Evolutionary conservation across 2,888 invertebrate genomes (phyloP), one percentile per base, ranked within the genome.

Genomic region (Alcis repandata): DNA sequence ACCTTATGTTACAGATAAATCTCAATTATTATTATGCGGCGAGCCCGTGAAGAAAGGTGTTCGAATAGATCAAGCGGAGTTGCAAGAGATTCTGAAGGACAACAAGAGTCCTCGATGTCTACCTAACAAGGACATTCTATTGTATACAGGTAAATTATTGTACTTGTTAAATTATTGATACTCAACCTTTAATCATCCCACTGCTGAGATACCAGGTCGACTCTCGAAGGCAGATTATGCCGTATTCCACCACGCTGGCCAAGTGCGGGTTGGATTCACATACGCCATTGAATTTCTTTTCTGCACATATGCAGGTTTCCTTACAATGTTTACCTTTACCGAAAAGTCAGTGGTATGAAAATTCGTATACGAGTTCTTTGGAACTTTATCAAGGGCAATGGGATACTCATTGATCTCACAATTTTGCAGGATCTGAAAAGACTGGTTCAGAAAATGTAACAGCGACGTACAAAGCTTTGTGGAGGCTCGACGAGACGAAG

Each of bases 401-500:
- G 20, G 1, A 20, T 11, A 13, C 1, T 45, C 2, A 20, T n/a
- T 49, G 8, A 19, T 1, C 10, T 49, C 7, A 40, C 7, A 15
- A 19, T 48, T 38, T 62, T 52, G 15, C 11, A 65, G 65, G 65
- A 15, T 65, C 95, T 10, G 94, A 94, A 71, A 94, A 94, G 78
- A 91, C 94, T 19, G 95, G 95, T 63, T 94, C 94, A 2, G 94
- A 94, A 76, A 95, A 95, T 63, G 93, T 95, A 70, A 96, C 96
- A 62, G 92, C 94, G 41, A 95, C 96, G 13, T 96, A 96, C 81
- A 95, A 96, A 82, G 96, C 97, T 20, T 94, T 97, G 85, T 97
- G 97, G 97, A 95, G 95, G 79, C 94, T 96, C 17, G 95, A 95
- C 38, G 96, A 96, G 80, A 95, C 95, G 0, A 96, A 96, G 79